Percentiles rank a stretch among this genome's conserved stretches.
Evolutionary conservation across 2,113 vertebrate species (phyloP).

Genomic region (Chloropsis hardwickii): DNA sequence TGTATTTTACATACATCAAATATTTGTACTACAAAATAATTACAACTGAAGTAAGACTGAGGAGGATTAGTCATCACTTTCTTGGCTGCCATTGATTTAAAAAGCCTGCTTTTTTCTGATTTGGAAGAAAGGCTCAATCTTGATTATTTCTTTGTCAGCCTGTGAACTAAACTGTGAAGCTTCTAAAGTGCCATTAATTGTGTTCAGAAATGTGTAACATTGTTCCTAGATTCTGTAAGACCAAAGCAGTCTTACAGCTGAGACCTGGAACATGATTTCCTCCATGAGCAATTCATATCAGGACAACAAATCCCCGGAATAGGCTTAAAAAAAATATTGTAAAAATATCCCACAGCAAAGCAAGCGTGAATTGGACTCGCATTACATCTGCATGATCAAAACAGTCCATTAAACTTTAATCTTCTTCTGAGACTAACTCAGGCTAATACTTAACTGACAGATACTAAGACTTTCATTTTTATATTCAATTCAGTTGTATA

Average conservation of each 20-base stretch:
- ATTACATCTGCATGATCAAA: background rate
- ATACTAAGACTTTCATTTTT: background rate
- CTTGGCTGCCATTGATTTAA: background rate
- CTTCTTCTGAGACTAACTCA: constrained; percentile 21
- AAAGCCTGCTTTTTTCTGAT: background rate
- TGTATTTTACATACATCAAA: background rate
- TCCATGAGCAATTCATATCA: background rate
- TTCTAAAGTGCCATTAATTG: background rate
- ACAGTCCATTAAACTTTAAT: constrained; percentile 33
- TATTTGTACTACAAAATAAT: background rate
- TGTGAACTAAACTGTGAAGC: background rate
- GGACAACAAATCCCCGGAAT: background rate
- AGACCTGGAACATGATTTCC: background rate
- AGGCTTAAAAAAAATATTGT: background rate
- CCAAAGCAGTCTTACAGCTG: background rate
- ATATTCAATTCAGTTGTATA: background rate
- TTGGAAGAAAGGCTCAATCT: background rate
- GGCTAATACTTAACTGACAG: constrained; percentile 3
- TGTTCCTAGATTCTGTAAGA: background rate
- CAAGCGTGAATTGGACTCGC: background rate
- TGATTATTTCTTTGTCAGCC: background rate
- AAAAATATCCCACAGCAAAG: background rate
- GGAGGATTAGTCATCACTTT: background rate
- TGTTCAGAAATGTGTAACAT: background rate
- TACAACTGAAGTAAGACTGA: background rate